Percentiles rank a stretch among this genome's conserved stretches.
Evolutionary conservation across 1,140 invertebrate genomes (phyloP).

Genomic region (Lethocerus indicus): DNA sequence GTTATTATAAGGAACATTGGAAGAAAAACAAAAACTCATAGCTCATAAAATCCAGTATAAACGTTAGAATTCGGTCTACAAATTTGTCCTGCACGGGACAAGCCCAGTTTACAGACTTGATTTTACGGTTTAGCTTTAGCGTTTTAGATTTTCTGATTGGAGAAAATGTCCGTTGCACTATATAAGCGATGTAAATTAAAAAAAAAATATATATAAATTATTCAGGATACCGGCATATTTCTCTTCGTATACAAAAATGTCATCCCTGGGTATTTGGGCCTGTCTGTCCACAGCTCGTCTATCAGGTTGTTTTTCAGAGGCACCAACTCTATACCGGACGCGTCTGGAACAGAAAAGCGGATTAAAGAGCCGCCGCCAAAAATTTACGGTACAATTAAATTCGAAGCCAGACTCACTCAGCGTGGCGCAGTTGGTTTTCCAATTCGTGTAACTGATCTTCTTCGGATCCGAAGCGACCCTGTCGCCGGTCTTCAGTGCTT

Average conservation of each 20-base stretch:
- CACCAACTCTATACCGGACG: conserved; percentile 27
- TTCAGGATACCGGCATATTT: conserved; percentile 29
- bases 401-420: conserved; percentile 18
- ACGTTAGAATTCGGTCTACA: neutral
- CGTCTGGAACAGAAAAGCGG: conserved; percentile 16
- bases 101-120: neutral
- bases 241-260: conserved; percentile 27
- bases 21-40: too few relatives aligned
- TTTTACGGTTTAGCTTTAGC: too few relatives aligned
- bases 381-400: neutral
- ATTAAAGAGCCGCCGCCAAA: neutral
- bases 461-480: conserved; percentile 38
- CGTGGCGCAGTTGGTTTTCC: conserved; percentile 22
- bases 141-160: too few relatives aligned
- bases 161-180: too few relatives aligned
- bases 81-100: neutral
- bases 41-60: too few relatives aligned
- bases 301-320: conserved; percentile 34
- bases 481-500: conserved; percentile 29
- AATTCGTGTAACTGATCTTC: conserved; percentile 24
- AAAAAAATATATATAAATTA: neutral
- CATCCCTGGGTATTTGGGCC: conserved; percentile 24
- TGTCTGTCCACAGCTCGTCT: conserved; percentile 36
- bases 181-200: too few relatives aligned
- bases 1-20: too few relatives aligned